These are phyloP conservation scores for Mallotus villosus DNA, from an alignment of 2,797 vertebrate species.

Conservation along the genomic window DNA sequence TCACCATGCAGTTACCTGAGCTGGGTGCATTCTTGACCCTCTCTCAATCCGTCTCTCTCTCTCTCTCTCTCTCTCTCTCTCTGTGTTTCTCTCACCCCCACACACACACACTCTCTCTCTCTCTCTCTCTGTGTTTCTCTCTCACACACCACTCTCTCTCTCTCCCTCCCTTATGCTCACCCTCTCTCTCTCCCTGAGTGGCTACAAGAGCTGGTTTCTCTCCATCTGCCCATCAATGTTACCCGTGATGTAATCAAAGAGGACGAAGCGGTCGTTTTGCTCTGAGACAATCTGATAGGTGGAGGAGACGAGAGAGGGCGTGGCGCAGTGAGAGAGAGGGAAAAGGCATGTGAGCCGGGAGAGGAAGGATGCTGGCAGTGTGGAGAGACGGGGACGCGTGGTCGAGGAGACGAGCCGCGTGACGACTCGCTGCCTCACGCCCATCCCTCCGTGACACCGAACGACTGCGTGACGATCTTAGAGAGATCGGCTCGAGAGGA, in stretches of 20 bases:
- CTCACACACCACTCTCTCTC: not conserved
- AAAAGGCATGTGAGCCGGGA: constrained; percentile 24
- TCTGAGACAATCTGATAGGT: constrained; percentile 68
- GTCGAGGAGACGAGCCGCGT: not conserved
- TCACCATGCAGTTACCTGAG: constrained; percentile 7
- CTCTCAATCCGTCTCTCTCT: not conserved
- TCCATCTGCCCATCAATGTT: constrained; percentile 73
- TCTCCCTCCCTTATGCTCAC: constrained; percentile 21
- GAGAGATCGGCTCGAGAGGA: not conserved
- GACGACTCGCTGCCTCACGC: not conserved
- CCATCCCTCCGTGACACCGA: not conserved
- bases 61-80: not conserved
- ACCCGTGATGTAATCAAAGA: constrained; percentile 85
- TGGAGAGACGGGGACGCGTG: constrained; percentile 27
- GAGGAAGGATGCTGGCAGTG: constrained; percentile 13
- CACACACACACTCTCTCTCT: not conserved
- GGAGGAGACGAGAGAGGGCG: constrained; percentile 17
- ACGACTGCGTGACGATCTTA: not conserved
- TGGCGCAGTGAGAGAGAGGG: not conserved
- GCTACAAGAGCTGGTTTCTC: constrained; percentile 64
- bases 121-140: not conserved
- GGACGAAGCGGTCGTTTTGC: constrained; percentile 79
- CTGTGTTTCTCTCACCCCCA: not conserved
- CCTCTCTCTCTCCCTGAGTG: constrained; percentile 19
- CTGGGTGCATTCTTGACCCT: not conserved